These are phyloP conservation scores for Ectemnius cavifrons DNA, from an alignment of 2,888 invertebrate genomes.

Conservation along the genomic window DNA sequence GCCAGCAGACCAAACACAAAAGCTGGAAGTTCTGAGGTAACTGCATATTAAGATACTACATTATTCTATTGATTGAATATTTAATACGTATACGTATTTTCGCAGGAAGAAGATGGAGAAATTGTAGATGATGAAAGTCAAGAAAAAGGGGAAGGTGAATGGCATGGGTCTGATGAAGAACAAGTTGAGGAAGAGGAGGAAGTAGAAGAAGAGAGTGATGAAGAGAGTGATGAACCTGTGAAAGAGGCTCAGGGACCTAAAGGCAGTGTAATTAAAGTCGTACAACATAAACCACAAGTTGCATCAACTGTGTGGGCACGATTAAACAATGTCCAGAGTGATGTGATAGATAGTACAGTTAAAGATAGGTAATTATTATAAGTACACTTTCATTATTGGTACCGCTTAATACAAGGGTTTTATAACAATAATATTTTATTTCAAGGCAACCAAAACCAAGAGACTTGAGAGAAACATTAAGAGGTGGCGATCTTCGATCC, in stretches of 20 bases:
- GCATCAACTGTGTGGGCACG: slow-evolving; percentile 81
- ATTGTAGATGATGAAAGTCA: slow-evolving; percentile 42
- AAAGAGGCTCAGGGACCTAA: slow-evolving; percentile 80
- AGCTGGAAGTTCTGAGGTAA: slow-evolving; percentile 61
- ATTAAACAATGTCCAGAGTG: slow-evolving; percentile 76
- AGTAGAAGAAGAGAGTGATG: slow-evolving; percentile 56
- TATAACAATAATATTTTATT: slow-evolving; percentile 12
- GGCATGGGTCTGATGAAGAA: slow-evolving; percentile 56
- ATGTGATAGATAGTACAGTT: slow-evolving; percentile 46
- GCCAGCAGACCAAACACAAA: slow-evolving; percentile 55
- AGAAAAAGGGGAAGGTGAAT: slow-evolving; percentile 52
- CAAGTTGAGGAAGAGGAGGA: slow-evolving; percentile 57
- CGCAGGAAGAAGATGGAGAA: slow-evolving; percentile 59
- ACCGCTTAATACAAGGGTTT: background rate
- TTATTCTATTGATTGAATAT: too few species aligned
- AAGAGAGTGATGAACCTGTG: slow-evolving; percentile 78
- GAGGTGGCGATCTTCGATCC: slow-evolving; percentile 68
- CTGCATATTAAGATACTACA: too few species aligned
- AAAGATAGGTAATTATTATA: slow-evolving; percentile 59
- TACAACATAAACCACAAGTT: slow-evolving; percentile 77
- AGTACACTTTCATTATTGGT: background rate
- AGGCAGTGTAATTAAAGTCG: slow-evolving; percentile 80
- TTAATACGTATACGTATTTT: background rate
- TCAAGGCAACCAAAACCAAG: slow-evolving; percentile 55
- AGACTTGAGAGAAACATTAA: slow-evolving; percentile 65